These are phyloP conservation scores for Agrochola lychnidis DNA, from an alignment of 2,888 invertebrate genomes.

Conservation along the genomic window DNA sequence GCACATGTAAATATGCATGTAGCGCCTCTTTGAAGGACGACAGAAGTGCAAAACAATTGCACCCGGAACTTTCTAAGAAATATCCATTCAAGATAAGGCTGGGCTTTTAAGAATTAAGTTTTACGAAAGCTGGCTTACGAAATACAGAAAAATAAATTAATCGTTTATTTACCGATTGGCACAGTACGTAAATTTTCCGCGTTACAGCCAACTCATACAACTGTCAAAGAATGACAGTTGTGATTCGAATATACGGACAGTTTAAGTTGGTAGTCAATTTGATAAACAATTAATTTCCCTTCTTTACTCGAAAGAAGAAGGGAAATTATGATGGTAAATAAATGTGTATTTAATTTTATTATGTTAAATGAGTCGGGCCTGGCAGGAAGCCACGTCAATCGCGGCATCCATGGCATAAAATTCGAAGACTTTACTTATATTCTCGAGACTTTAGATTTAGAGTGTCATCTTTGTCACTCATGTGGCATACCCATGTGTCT, in stretches of 20 bases:
- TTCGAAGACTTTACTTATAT: not conserved
- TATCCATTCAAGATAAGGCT: not conserved
- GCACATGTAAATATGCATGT: conserved; percentile 5
- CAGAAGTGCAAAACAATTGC: not conserved
- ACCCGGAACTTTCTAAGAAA: conserved; percentile 2
- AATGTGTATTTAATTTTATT: too few species aligned
- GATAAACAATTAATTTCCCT: too few species aligned
- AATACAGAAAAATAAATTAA: not conserved
- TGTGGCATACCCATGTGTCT: too few species aligned
- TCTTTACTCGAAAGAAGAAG: too few species aligned
- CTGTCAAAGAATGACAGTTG: not conserved
- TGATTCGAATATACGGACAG: not conserved
- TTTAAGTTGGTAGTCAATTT: not conserved
- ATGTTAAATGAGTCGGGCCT: too few species aligned
- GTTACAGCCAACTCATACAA: not conserved
- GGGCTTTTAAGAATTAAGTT: not conserved
- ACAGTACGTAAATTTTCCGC: not conserved
- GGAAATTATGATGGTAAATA: too few species aligned
- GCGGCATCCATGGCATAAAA: too few species aligned
- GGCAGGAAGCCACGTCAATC: too few species aligned
- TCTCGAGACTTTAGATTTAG: too few species aligned
- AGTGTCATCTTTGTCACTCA: too few species aligned
- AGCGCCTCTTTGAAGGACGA: conserved; percentile 6
- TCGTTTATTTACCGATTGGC: not conserved
- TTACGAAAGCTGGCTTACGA: not conserved